Conservation (phyloP, 2,888 invertebrate genomes). For the Himalopsyche anomala region DNA sequence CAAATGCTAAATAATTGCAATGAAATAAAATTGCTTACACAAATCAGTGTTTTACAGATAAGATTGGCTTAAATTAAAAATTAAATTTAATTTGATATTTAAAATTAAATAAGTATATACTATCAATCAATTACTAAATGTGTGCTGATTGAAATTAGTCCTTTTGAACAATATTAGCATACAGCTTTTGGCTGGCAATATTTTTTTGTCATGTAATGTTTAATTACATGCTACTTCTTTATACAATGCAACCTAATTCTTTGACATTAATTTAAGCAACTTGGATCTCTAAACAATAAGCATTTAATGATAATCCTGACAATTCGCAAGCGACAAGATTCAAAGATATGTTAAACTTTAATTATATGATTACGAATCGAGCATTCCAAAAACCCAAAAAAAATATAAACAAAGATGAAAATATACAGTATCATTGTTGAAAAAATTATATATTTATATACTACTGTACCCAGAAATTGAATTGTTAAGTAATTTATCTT, state of each 20-base stretch:
- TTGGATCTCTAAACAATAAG: not conserved
- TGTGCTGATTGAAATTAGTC: too few relatives aligned
- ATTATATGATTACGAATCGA: not conserved
- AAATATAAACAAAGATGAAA: conserved; percentile 5
- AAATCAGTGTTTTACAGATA: too few relatives aligned
- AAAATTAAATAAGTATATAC: too few relatives aligned
- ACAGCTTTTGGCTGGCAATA: too few relatives aligned
- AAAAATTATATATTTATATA: conserved; percentile 24
- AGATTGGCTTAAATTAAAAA: too few relatives aligned
- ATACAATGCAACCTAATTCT: not conserved
- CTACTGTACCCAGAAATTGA: conserved; percentile 4
- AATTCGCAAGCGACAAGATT: conserved; percentile 7
- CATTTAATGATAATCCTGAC: conserved; percentile 22
- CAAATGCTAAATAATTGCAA: too few relatives aligned
- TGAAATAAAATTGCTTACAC: too few relatives aligned
- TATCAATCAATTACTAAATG: too few relatives aligned
- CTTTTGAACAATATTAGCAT: too few relatives aligned
- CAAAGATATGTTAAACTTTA: not conserved
- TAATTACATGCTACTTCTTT: not conserved
- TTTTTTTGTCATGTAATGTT: not conserved
- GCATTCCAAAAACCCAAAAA: conserved; percentile 41
- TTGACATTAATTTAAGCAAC: not conserved
- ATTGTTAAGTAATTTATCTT: conserved; percentile 2
- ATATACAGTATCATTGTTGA: not conserved
- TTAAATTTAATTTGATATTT: too few relatives aligned